Conservation (phyloP, 2,888 invertebrate genomes). For the Melanostoma scalare region DNA sequence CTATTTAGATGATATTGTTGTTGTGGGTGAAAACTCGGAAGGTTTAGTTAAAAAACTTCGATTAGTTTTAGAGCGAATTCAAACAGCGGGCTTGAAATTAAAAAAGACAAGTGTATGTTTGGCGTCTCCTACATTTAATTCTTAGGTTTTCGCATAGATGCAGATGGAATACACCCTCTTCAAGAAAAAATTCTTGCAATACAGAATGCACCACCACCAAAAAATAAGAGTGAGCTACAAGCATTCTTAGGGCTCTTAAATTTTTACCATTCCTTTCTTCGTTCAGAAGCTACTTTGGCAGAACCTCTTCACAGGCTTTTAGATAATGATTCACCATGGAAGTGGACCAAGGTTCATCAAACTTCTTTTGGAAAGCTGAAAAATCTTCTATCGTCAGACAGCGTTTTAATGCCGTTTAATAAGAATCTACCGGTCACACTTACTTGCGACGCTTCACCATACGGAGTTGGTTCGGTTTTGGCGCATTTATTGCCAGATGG, state of each 20-base stretch:
- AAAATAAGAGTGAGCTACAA: conserved; percentile 40
- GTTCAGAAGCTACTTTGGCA: conserved; percentile 19
- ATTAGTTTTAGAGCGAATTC: conserved; percentile 36
- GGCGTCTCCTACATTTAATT: conserved; percentile 47
- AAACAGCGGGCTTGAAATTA: conserved; percentile 36
- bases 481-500: too few relatives aligned
- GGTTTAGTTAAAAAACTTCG: conserved; percentile 41
- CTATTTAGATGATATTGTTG: conserved; percentile 64
- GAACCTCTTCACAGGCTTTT: conserved; percentile 58
- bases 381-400: too few relatives aligned
- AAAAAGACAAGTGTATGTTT: conserved; percentile 59
- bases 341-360: neutral
- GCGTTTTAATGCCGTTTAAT: too few relatives aligned
- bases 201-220: conserved; percentile 7
- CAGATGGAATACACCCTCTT: conserved; percentile 47
- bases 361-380: too few relatives aligned
- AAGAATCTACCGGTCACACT: too few relatives aligned
- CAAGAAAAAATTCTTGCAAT: conserved; percentile 41
- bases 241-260: conserved; percentile 55
- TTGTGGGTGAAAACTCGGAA: conserved; percentile 49
- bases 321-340: conserved; percentile 64
- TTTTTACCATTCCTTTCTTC: conserved; percentile 33
- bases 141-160: conserved; percentile 60
- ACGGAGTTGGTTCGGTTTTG: conserved; percentile 33
- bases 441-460: neutral